Conservation (phyloP, 1,140 invertebrate genomes). For the Radopholus similis region DNA sequence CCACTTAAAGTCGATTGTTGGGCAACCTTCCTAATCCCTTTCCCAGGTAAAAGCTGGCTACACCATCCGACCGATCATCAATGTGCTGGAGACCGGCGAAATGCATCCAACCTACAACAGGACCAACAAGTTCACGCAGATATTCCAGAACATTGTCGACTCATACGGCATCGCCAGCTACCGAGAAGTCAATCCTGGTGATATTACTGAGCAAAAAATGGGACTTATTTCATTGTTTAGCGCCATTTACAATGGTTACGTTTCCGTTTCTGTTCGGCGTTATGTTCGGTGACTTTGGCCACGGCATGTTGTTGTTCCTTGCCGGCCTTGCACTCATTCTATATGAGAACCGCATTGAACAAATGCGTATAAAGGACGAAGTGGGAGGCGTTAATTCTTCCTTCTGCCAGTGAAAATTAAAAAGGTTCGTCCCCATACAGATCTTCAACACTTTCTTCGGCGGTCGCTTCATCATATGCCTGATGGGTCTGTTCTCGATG, state of each 20-base stretch:
- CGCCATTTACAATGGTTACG: constrained; percentile 85
- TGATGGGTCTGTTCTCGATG: constrained; percentile 95
- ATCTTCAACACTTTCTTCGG: constrained; percentile 95
- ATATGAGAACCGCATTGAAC: constrained; percentile 72
- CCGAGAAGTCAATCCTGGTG: constrained; percentile 64
- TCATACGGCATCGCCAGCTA: constrained; percentile 65
- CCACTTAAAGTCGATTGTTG: not conserved
- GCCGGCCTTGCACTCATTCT: constrained; percentile 76
- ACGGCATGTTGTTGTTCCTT: constrained; percentile 74
- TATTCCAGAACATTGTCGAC: constrained; percentile 65
- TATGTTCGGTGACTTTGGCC: constrained; percentile 88
- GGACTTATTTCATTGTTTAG: constrained; percentile 34
- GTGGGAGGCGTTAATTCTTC: constrained; percentile 38
- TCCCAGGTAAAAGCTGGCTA: constrained; percentile 61
- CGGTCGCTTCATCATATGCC: constrained; percentile 90
- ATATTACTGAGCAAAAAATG: not conserved
- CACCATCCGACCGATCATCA: constrained; percentile 63
- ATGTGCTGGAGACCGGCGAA: constrained; percentile 61
- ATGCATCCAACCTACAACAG: constrained; percentile 64
- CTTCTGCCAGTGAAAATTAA: not conserved
- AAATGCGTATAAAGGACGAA: constrained; percentile 69
- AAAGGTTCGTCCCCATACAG: constrained; percentile 61
- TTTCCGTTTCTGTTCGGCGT: constrained; percentile 88
- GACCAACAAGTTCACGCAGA: constrained; percentile 65
- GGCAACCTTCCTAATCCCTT: constrained; percentile 6